These are phyloP conservation scores for Crematogaster levior DNA, from an alignment of 2,888 invertebrate genomes.

Conservation along the genomic window DNA sequence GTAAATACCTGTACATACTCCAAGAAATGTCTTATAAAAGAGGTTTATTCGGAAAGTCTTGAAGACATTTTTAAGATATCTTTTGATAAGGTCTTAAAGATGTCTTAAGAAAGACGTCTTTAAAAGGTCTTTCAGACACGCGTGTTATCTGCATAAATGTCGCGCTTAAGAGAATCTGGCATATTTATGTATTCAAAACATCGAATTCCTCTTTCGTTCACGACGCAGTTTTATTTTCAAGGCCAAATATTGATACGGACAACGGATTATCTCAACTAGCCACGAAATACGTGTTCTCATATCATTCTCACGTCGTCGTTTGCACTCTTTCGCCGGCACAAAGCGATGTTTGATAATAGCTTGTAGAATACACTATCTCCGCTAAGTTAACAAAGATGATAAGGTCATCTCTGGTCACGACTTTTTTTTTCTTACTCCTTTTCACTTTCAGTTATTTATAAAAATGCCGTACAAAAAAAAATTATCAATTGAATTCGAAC, in stretches of 20 bases:
- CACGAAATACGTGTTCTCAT: conserved; percentile 26
- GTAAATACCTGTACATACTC: too few species aligned
- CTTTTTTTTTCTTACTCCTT: not conserved
- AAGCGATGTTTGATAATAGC: conserved; percentile 43
- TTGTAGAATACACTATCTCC: conserved; percentile 17
- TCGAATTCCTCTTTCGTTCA: not conserved
- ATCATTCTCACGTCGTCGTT: not conserved
- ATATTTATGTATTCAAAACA: conserved; percentile 11
- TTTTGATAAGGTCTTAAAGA: too few species aligned
- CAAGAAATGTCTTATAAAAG: too few species aligned
- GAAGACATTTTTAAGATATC: too few species aligned
- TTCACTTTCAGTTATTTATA: not conserved
- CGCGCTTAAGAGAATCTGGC: not conserved
- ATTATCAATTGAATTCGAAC: not conserved
- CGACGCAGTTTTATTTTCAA: conserved; percentile 20
- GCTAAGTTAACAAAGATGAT: conserved; percentile 6
- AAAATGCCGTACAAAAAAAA: not conserved
- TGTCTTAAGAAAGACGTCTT: too few species aligned
- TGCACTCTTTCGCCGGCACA: not conserved
- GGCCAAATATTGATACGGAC: conserved; percentile 9
- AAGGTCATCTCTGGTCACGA: not conserved
- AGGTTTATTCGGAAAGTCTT: too few species aligned
- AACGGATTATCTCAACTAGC: conserved; percentile 10
- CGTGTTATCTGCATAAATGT: too few species aligned
- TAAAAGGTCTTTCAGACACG: too few species aligned